Conservation (phyloP, 2,888 invertebrate species). For the Scrobipalpa atriplicella region DNA sequence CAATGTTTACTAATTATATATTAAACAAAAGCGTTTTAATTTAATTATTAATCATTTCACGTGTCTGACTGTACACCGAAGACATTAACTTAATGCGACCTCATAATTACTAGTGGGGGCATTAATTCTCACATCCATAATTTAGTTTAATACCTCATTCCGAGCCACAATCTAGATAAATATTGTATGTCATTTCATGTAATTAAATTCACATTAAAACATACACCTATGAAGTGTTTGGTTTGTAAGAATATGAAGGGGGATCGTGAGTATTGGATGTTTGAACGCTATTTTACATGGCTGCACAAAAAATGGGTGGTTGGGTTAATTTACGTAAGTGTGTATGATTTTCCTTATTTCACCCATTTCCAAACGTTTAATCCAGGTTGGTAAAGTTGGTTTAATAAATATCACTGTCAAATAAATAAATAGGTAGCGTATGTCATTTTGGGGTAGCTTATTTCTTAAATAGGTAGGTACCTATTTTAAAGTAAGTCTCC, state of each 20-base stretch:
- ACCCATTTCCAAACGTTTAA: too few species aligned
- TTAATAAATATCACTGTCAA: too few species aligned
- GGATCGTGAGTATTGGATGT: neutral
- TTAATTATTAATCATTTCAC: slow-evolving; percentile 29
- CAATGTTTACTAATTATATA: neutral
- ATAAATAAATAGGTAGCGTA: too few species aligned
- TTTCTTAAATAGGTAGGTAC: too few species aligned
- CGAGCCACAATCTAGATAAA: slow-evolving; percentile 80
- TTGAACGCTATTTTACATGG: neutral
- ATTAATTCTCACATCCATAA: slow-evolving; percentile 82
- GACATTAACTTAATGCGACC: slow-evolving; percentile 81
- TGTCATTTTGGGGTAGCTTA: too few species aligned
- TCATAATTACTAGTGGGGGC: slow-evolving; percentile 79
- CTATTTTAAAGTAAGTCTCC: too few species aligned
- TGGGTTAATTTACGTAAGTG: neutral
- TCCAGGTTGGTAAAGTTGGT: too few species aligned
- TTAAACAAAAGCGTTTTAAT: neutral
- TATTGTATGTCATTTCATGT: slow-evolving; percentile 69
- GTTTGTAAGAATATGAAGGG: slow-evolving; percentile 4
- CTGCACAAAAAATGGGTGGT: neutral
- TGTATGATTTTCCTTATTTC: neutral
- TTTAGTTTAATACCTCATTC: slow-evolving; percentile 80
- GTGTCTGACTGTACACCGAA: slow-evolving; percentile 54
- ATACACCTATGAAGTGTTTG: slow-evolving; percentile 53
- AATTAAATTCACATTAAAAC: slow-evolving; percentile 72